These are phyloP conservation scores for Tragelaphus eurycerus DNA, from an alignment of 2,797 vertebrate species.

Conservation along the genomic window DNA sequence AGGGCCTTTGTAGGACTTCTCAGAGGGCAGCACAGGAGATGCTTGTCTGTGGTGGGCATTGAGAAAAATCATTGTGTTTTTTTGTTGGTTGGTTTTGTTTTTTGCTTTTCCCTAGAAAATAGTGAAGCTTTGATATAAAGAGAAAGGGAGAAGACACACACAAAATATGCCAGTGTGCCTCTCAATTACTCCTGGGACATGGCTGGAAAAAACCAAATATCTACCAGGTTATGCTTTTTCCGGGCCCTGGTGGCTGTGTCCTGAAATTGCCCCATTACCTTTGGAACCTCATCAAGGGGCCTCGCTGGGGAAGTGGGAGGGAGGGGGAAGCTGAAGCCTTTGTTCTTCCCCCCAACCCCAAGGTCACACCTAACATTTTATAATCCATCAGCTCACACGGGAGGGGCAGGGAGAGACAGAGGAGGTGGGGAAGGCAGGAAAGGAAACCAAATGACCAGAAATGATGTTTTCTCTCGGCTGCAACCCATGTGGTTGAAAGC, in stretches of 20 bases:
- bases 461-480: conserved; percentile 49
- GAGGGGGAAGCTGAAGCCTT: neutral
- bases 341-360: neutral
- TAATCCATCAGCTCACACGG: conserved; percentile 44
- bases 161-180: neutral
- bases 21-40: too few relatives aligned
- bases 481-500: conserved; percentile 40
- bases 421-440: neutral
- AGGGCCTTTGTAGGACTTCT: neutral
- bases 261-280: neutral
- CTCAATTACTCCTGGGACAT: neutral
- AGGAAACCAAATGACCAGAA: conserved; percentile 53
- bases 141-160: neutral
- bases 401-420: neutral
- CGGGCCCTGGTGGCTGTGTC: neutral
- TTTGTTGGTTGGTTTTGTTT: neutral
- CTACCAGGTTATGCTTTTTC: neutral
- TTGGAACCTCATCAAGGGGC: neutral
- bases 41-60: neutral
- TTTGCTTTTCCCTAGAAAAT: neutral
- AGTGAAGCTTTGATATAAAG: neutral
- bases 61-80: neutral
- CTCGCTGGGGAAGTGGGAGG: neutral
- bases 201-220: neutral
- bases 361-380: conserved; percentile 43